phyloP scores from a whole-genome alignment of 2,113 vertebrate genomes.

The Rhynchomys soricoides region DNA sequence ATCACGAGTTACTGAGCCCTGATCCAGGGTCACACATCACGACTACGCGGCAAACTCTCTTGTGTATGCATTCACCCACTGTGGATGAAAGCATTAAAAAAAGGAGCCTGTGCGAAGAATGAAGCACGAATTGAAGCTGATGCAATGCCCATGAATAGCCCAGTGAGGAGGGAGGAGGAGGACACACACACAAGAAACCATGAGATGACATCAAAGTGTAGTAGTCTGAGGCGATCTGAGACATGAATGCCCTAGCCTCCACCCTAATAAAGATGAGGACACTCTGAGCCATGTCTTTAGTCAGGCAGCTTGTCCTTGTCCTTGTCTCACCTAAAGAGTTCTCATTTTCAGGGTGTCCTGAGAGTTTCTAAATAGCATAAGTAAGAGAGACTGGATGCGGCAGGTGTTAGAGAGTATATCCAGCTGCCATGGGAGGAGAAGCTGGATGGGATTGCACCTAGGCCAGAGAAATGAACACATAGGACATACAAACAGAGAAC shows the following conservation, averaged over 20 bases:
- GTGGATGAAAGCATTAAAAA: not conserved
- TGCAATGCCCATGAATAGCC: not conserved
- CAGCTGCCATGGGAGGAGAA: not conserved
- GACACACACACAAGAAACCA: not conserved
- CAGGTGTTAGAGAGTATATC: not conserved
- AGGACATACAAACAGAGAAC: not conserved
- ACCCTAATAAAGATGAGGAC: not conserved
- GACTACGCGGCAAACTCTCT: not conserved
- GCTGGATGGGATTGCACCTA: not conserved
- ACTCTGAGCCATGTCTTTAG: not conserved
- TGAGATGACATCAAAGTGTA: not conserved
- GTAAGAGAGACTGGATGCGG: not conserved
- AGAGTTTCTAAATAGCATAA: not conserved
- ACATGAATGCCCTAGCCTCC: not conserved
- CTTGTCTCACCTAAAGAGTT: not conserved
- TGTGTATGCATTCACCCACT: not conserved
- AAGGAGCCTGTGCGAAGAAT: not conserved
- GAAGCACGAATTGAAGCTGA: not conserved
- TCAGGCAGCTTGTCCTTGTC: not conserved
- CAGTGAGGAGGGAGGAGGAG: not conserved
- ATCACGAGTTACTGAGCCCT: accelerated
- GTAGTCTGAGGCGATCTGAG: not conserved
- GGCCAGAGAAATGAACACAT: not conserved
- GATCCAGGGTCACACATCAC: not conserved
- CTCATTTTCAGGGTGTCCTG: not conserved